Evolutionary conservation across 2,888 invertebrate genomes (phyloP).

Genomic region (Hyposoter didymator): DNA sequence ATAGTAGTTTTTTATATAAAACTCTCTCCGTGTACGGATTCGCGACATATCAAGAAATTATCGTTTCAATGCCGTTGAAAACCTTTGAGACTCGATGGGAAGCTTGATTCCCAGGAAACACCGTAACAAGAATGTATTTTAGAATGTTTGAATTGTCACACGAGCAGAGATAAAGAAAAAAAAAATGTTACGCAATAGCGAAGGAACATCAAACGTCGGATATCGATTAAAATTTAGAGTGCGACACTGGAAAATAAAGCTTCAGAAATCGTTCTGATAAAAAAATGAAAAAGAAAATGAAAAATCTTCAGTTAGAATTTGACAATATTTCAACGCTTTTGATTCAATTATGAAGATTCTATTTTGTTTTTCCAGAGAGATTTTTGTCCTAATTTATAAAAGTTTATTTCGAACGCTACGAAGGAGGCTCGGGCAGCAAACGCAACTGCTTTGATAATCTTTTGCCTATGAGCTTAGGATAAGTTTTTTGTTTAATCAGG

Average conservation of each 20-base stretch:
- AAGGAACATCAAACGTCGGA: not conserved
- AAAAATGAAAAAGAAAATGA: not conserved
- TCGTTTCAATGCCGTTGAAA: not conserved
- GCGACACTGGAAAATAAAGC: not conserved
- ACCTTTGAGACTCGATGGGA: not conserved
- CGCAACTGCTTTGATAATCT: constrained; percentile 87
- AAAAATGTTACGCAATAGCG: not conserved
- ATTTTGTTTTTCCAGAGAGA: not conserved
- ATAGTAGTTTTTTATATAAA: no score
- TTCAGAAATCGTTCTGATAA: not conserved
- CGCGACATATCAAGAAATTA: not conserved
- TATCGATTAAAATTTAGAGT: not conserved
- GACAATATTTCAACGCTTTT: not conserved
- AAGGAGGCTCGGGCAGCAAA: constrained; percentile 75
- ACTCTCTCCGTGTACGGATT: no score
- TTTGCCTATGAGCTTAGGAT: constrained; percentile 92
- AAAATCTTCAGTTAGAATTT: not conserved
- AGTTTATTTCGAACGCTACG: constrained; percentile 57
- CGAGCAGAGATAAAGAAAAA: not conserved
- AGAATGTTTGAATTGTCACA: not conserved
- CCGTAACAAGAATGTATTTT: not conserved
- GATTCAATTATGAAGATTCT: not conserved
- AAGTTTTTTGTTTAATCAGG: constrained; percentile 91
- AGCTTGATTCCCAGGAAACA: not conserved
- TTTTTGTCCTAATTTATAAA: not conserved